Conservation (phyloP, 2,888 invertebrate genomes). For the Helicoverpa assulta region DNA sequence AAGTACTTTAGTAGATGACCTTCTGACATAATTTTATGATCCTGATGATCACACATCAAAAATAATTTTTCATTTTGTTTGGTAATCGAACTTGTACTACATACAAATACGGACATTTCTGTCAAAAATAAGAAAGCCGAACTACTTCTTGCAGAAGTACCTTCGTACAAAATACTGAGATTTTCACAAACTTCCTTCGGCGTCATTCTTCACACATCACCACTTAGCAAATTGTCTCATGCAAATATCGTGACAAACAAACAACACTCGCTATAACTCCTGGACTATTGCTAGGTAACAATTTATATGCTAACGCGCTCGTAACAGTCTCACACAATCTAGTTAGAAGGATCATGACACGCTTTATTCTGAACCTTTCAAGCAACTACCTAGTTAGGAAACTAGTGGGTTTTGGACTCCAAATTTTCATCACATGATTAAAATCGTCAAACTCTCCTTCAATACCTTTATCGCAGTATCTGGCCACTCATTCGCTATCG, state of each 20-base stretch:
- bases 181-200: background rate
- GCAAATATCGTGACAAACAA: constrained; percentile 64
- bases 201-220: constrained; percentile 48
- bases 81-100: too few relatives aligned
- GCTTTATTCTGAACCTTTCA: constrained; percentile 48
- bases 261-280: constrained; percentile 52
- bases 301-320: constrained; percentile 68
- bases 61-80: too few relatives aligned
- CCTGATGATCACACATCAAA: too few relatives aligned
- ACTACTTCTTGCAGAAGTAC: too few relatives aligned
- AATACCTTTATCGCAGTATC: background rate
- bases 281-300: constrained; percentile 55
- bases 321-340: constrained; percentile 68
- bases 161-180: too few relatives aligned
- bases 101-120: too few relatives aligned
- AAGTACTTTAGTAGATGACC: background rate
- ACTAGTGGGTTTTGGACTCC: background rate
- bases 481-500: background rate
- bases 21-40: background rate
- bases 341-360: constrained; percentile 61
- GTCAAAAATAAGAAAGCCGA: too few relatives aligned
- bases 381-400: constrained; percentile 1
- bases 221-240: constrained; percentile 71
- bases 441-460: too few relatives aligned
- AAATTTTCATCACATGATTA: too few relatives aligned